Conservation (phyloP, 1,140 invertebrate species). For the Eueides isabella region DNA sequence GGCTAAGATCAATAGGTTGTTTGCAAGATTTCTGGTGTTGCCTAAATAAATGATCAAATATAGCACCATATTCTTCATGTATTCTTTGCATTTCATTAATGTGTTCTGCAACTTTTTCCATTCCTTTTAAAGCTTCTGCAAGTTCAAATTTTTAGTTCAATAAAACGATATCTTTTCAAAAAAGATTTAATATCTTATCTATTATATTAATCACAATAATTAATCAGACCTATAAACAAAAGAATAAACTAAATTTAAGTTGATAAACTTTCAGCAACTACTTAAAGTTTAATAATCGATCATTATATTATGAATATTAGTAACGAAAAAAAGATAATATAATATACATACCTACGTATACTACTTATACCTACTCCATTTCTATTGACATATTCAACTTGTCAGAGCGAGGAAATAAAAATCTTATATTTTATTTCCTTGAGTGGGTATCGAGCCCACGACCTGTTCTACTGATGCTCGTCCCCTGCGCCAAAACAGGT, state of each 20-base stretch:
- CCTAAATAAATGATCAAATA: constrained; percentile 97
- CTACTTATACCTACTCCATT: too few species aligned
- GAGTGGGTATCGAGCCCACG: too few species aligned
- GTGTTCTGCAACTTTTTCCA: constrained; percentile 99
- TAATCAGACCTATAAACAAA: neutral
- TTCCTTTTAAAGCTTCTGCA: constrained; percentile 95
- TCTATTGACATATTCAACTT: too few species aligned
- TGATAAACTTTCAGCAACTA: neutral
- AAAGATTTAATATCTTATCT: neutral
- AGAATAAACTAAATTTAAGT: neutral
- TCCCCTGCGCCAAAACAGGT: too few species aligned
- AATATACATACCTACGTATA: too few species aligned
- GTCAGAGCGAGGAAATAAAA: too few species aligned
- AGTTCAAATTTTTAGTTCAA: constrained; percentile 21
- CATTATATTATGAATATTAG: neutral
- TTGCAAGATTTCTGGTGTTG: constrained; percentile 98
- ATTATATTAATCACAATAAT: neutral
- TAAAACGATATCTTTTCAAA: neutral
- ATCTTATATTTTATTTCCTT: too few species aligned
- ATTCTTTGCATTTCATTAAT: constrained; percentile 99
- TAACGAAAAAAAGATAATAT: too few species aligned
- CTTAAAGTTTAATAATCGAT: neutral
- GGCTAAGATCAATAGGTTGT: constrained; percentile 96
- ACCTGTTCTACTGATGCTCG: too few species aligned
- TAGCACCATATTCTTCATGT: constrained; percentile 99